phyloP scores from a whole-genome alignment of 2,888 invertebrate genomes.

The Hypercompe scribonia region DNA sequence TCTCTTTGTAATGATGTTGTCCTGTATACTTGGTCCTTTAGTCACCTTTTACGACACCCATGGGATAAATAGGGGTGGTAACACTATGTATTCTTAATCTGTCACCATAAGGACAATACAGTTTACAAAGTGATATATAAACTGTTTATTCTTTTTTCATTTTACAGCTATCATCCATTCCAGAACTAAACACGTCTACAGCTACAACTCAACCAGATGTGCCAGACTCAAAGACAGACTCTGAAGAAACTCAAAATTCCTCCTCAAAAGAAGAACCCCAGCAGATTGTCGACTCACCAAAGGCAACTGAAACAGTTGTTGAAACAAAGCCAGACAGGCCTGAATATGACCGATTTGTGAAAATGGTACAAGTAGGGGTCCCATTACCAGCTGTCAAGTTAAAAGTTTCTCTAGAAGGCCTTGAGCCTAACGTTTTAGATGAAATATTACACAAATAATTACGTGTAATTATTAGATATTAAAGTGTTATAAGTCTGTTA shows the following conservation, averaged over 20 bases:
- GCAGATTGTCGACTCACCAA: constrained; percentile 22
- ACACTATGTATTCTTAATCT: too few relatives aligned
- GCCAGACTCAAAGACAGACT: constrained; percentile 2
- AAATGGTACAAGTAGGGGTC: constrained; percentile 96
- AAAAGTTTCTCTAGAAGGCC: constrained; percentile 94
- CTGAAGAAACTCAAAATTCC: constrained; percentile 24
- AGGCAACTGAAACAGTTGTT: constrained; percentile 21
- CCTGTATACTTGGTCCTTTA: too few relatives aligned
- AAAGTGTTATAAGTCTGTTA: background rate
- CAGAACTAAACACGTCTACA: constrained; percentile 70
- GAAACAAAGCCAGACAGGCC: constrained; percentile 79
- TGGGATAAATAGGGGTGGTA: too few relatives aligned
- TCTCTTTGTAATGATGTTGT: too few relatives aligned
- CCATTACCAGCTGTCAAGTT: constrained; percentile 93
- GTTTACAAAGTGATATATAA: background rate
- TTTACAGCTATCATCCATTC: constrained; percentile 84
- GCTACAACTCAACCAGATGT: constrained; percentile 23
- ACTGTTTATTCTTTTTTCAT: constrained; percentile 26
- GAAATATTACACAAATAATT: constrained; percentile 64
- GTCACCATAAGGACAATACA: background rate
- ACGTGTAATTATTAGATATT: background rate
- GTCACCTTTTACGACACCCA: too few relatives aligned
- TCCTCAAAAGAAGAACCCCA: constrained; percentile 21
- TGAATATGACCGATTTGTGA: constrained; percentile 92
- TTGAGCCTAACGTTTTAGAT: constrained; percentile 91